Percentiles rank a stretch among this genome's conserved stretches.
Conservation (phyloP, 2,888 invertebrate species). For the Diplolepis rosae region DNA sequence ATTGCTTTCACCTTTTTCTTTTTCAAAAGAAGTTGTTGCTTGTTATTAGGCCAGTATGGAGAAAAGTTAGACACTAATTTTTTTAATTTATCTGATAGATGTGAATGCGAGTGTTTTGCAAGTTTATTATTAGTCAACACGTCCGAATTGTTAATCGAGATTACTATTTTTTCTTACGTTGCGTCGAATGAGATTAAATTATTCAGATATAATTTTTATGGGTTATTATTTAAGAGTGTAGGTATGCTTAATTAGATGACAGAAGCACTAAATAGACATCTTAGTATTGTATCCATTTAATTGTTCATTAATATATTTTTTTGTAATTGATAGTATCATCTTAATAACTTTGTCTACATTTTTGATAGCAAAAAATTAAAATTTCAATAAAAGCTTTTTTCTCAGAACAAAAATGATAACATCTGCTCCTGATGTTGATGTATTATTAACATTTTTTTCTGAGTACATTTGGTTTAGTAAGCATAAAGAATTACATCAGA, state of each 20-base stretch:
- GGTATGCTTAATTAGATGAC: conserved; percentile 10
- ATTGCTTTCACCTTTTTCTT: not conserved
- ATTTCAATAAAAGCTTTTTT: too few relatives aligned
- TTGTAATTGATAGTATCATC: not conserved
- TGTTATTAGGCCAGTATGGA: not conserved
- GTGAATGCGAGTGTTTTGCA: not conserved
- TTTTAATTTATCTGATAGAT: not conserved
- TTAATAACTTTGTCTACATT: too few relatives aligned
- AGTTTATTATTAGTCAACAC: too few relatives aligned
- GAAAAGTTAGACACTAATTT: not conserved
- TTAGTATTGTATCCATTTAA: conserved; percentile 5
- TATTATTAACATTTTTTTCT: not conserved
- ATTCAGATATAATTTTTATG: not conserved
- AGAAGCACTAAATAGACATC: not conserved
- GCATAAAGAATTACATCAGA: conserved; percentile 26
- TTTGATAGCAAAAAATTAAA: too few relatives aligned
- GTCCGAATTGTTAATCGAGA: not conserved
- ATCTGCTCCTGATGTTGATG: not conserved
- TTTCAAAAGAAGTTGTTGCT: not conserved
- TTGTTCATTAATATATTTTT: not conserved
- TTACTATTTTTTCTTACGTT: not conserved
- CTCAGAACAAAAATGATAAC: too few relatives aligned
- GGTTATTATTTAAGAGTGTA: conserved; percentile 14
- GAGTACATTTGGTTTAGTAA: too few relatives aligned
- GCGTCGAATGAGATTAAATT: not conserved